Base-by-base conservation (phyloP, 2,113 vertebrate genomes). In the Hypomesus transpacificus region DNA sequence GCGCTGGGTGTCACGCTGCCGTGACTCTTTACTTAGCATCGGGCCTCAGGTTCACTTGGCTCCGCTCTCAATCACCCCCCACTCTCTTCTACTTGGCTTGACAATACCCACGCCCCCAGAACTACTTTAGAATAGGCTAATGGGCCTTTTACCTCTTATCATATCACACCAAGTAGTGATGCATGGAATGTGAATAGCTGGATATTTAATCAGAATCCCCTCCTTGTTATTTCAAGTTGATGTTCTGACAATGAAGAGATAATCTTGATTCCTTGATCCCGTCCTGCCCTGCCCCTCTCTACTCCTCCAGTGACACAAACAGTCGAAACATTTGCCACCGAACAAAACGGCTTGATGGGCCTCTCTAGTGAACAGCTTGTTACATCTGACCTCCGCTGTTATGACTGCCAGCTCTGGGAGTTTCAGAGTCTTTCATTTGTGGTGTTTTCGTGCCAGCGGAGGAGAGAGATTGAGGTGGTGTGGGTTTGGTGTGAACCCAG, bases 341-440 rank as follows among this genome's bases (percentile, higher is more conserved):
- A 28, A 28, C 66, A 54, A 66, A 11, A 65, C 14, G 46, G 39
- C 24, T 52, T 52, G 50, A 50, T 66, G 50, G 50, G 16, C 39
- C 65, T 50, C 16, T 51, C 9, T 52, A 14, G 65, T 21, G 52
- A 66, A 16, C 65, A n/a, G 24, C 65, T 66, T 66, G 63, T 66
- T 66, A 66, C 52, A 50, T 50, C 24, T 66, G 65, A 22, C 65
- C 65, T 46, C 21, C 0, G 31, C 21, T 31, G 39, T 39, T 65
- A 14, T 20, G 4, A 56, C 54, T 56, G 54, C 3, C 54, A 4
- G n/a, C 54, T n/a, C 54, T 56, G 54, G 16, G 54, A 6, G 14
- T 50, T 21, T 18, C 34, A 34, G 14, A 31, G 9, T 18, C 63
- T 34, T 34, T 34, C 39, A 46, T 20, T 16, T 14, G 34, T 3